Conservation (phyloP, 2,888 invertebrate genomes). For the Oxytorus armatus region DNA sequence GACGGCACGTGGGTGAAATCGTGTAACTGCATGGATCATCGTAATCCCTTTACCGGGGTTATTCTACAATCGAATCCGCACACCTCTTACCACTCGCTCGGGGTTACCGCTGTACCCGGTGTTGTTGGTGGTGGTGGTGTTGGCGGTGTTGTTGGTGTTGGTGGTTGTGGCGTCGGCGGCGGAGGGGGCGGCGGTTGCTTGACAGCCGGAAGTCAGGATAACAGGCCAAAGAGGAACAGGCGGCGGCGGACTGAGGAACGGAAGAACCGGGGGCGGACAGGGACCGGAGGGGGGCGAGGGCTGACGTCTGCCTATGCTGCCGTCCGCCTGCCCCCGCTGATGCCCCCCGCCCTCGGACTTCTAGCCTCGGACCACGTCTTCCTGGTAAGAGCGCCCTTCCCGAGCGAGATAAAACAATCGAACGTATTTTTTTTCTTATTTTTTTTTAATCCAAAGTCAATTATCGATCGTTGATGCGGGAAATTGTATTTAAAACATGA, state of each 20-base stretch:
- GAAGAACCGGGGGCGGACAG: slow-evolving; percentile 83
- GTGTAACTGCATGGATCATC: slow-evolving; percentile 80
- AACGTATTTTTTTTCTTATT: slow-evolving; percentile 37
- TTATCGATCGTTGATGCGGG: neutral
- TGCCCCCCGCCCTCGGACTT: slow-evolving; percentile 85
- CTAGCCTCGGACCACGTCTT: slow-evolving; percentile 84
- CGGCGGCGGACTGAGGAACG: slow-evolving; percentile 83
- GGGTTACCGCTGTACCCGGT: slow-evolving; percentile 68
- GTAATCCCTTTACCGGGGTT: slow-evolving; percentile 73
- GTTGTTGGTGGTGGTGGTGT: slow-evolving; percentile 48
- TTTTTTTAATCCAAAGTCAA: neutral
- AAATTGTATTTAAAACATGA: neutral
- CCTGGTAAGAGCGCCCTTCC: slow-evolving; percentile 82
- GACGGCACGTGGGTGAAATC: slow-evolving; percentile 79
- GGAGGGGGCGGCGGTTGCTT: slow-evolving; percentile 52
- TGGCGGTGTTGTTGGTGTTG: too few relatives aligned
- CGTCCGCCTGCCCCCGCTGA: slow-evolving; percentile 88
- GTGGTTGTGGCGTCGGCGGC: too few relatives aligned
- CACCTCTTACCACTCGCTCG: slow-evolving; percentile 64
- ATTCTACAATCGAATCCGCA: slow-evolving; percentile 61
- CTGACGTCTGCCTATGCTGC: slow-evolving; percentile 82
- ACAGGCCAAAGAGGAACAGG: slow-evolving; percentile 81
- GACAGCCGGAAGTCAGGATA: slow-evolving; percentile 66
- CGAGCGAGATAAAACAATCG: slow-evolving; percentile 63
- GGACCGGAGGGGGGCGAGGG: slow-evolving; percentile 83